Conservation (phyloP, 1,140 invertebrate genomes). For the Drosophila hydei region DNA sequence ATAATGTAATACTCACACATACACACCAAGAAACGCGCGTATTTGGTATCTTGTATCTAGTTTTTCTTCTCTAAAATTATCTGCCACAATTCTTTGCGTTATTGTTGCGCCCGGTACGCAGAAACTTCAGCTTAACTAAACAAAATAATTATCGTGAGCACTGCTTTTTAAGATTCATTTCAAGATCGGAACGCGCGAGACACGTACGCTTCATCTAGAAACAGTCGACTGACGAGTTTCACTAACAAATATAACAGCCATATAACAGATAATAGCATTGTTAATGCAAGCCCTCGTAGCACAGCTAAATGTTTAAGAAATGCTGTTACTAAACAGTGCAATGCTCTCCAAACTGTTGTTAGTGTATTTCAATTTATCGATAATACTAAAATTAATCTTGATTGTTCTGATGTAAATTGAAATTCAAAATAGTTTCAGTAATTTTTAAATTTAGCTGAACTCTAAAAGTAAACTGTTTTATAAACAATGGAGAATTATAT, state of each 20-base stretch:
- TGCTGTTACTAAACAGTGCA: conserved; percentile 5
- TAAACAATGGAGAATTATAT: too few relatives aligned
- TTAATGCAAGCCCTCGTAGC: conserved; percentile 7
- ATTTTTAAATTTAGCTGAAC: too few relatives aligned
- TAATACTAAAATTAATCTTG: too few relatives aligned
- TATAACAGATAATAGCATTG: conserved; percentile 33
- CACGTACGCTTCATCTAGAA: conserved; percentile 36
- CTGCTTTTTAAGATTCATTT: conserved; percentile 20
- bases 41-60: conserved; percentile 52
- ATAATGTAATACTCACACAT: conserved; percentile 51
- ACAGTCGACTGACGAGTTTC: conserved; percentile 48
- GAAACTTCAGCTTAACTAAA: conserved; percentile 30
- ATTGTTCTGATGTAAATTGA: too few relatives aligned
- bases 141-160: conserved; percentile 10
- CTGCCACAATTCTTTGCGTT: conserved; percentile 30
- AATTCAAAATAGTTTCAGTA: too few relatives aligned
- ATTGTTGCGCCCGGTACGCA: conserved; percentile 25
- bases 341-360: conserved; percentile 2
- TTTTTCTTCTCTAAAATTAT: conserved; percentile 59
- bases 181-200: conserved; percentile 37
- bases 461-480: too few relatives aligned
- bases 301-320: conserved; percentile 9
- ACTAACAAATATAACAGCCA: conserved; percentile 41
- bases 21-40: conserved; percentile 29
- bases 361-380: conserved; percentile 2